Percentiles rank a stretch among this genome's conserved stretches.
Conservation (phyloP, 2,113 vertebrate species). For the Mohoua ochrocephala region DNA sequence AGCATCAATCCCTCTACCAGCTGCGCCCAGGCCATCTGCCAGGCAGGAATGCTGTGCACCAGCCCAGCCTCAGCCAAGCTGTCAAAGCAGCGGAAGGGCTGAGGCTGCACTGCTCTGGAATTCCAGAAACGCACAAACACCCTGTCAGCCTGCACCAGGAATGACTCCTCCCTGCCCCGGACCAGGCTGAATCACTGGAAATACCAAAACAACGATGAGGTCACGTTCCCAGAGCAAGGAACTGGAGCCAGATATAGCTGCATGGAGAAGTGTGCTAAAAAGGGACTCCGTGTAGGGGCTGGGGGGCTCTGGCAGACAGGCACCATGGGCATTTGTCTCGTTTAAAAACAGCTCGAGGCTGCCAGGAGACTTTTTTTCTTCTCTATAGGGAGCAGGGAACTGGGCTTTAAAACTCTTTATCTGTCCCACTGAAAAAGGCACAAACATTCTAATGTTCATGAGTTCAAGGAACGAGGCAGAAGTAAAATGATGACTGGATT, state of each 20-base stretch:
- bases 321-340: slow-evolving; percentile 2
- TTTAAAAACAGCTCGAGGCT: slow-evolving; percentile 41
- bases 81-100: slow-evolving; percentile 58
- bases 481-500: neutral
- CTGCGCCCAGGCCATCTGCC: neutral
- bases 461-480: neutral
- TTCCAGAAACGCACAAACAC: slow-evolving; percentile 44
- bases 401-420: neutral
- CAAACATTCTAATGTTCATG: neutral
- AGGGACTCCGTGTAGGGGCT: neutral
- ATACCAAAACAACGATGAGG: slow-evolving; percentile 64
- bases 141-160: slow-evolving; percentile 1
- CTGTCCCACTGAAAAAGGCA: neutral
- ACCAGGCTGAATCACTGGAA: slow-evolving; percentile 58
- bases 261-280: neutral
- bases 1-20: neutral
- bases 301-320: slow-evolving; percentile 32
- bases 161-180: slow-evolving; percentile 47
- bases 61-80: neutral
- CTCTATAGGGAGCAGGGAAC: neutral
- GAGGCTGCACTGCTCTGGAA: slow-evolving; percentile 38
- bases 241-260: slow-evolving; percentile 23
- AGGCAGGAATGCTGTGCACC: neutral
- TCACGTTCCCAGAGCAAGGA: slow-evolving; percentile 32
- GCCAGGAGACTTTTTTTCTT: neutral